Evolutionary conservation across 2,888 invertebrate species (phyloP), one percentile per base, ranked within the genome.

Genomic region (Apodemia hepburni): DNA sequence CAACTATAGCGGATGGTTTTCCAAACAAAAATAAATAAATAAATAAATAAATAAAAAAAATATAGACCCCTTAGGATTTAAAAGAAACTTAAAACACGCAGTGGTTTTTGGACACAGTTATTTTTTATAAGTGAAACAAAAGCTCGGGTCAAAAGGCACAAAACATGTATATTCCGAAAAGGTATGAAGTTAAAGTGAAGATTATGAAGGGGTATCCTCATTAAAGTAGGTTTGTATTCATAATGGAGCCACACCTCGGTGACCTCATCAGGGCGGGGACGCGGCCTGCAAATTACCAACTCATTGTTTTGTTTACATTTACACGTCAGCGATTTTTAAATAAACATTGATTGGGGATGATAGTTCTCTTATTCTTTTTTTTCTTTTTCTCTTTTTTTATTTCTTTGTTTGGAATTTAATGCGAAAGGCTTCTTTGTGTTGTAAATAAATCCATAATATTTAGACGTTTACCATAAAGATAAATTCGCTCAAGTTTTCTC

Each of bases 241-340:
- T 29, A 58, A 54, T 54, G 73, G 66, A 63, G 71, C 83, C 86
- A 75, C 86, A 78, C 87, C 86, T 82, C 71, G 66, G 75, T 85
- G 87, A 85, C 85, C 83, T 86, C 84, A 81, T 71, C 64, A 71
- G 73, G 75, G 75, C 75, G 70, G 73, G 72, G 76, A 79, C 72
- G 75, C 60, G 27, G 54, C 22, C 54, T 54, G 22, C 12, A 77
- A 86, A 88, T 87, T 85, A 86, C 84, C 87, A 74, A 89, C 82
- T 90, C 90, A 90, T 85, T 88, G 87, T 87, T 89, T 87, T 88
- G 86, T 83, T 88, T 87, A 87, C 85, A 87, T 87, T 89, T 88
- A 87, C 87, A 88, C 89, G 86, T 89, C 87, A 87, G 86, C 87
- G 78, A 77, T 80, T 82, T 80, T 76, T 78, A 69, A 69, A 73